These are phyloP conservation scores for Misgurnus anguillicaudatus DNA, from an alignment of 2,113 vertebrate species.

Conservation along the genomic window DNA sequence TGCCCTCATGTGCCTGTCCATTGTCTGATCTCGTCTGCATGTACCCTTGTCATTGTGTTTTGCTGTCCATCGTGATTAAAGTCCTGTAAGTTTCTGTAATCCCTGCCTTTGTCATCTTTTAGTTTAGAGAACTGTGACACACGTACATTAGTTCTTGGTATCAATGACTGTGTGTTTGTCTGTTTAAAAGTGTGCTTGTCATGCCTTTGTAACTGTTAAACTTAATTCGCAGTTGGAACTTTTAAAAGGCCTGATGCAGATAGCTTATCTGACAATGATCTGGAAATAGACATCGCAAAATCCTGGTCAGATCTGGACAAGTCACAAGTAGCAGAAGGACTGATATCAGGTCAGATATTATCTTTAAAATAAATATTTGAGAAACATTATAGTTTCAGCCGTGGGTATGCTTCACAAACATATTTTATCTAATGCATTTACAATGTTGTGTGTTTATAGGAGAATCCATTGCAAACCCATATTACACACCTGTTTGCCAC, in stretches of 20 bases:
- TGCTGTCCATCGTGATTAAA: too few species aligned
- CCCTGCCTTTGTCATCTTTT: too few species aligned
- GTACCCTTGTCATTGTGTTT: too few species aligned
- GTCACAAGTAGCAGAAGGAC: neutral
- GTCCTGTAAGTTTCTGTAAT: too few species aligned
- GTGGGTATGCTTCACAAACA: neutral
- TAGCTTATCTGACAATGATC: neutral
- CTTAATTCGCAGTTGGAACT: neutral
- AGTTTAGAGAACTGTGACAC: too few species aligned
- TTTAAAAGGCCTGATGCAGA: slow-evolving; percentile 7
- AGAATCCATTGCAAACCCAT: neutral
- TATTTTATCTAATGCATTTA: neutral
- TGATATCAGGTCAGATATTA: neutral
- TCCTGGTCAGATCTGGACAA: neutral
- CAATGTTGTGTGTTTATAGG: neutral
- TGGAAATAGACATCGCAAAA: neutral
- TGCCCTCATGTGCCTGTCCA: too few species aligned
- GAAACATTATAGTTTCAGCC: neutral
- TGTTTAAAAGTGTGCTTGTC: neutral
- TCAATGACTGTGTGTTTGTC: neutral
- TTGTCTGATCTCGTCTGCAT: too few species aligned
- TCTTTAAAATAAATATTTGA: neutral
- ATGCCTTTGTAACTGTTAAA: neutral
- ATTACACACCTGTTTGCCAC: neutral
- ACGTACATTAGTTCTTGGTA: neutral